Conservation (phyloP, 2,113 vertebrate genomes). For the Dicrurus megarhynchus region DNA sequence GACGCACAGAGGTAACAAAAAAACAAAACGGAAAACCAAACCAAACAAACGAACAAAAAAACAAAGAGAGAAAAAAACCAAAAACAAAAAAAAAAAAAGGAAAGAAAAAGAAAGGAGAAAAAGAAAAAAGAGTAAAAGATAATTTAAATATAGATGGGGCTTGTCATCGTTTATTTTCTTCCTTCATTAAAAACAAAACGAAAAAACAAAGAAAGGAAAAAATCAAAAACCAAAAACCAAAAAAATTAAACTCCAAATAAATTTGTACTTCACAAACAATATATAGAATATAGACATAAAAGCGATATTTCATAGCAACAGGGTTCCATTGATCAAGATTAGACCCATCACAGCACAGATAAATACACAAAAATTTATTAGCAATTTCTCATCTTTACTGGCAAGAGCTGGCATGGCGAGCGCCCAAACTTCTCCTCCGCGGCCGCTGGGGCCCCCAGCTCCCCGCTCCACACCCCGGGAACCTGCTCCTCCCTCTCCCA, state of each 20-base stretch:
- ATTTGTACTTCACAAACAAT: constrained; percentile 95
- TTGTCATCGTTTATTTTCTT: constrained; percentile 29
- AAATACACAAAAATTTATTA: constrained; percentile 99
- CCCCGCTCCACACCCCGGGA: background rate
- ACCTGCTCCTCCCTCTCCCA: background rate
- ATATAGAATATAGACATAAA: constrained; percentile 90
- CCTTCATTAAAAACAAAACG: constrained; percentile 54
- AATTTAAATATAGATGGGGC: constrained; percentile 78
- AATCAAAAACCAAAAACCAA: constrained; percentile 71
- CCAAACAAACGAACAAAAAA: constrained; percentile 35
- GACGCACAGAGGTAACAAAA: constrained; percentile 82
- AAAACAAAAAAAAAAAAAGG: constrained; percentile 43
- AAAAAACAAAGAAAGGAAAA: constrained; percentile 37
- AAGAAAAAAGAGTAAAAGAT: constrained; percentile 70
- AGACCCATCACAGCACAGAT: constrained; percentile 97
- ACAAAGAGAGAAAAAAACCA: background rate
- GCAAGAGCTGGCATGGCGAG: constrained; percentile 45
- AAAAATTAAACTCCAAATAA: constrained; percentile 79
- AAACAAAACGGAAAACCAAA: constrained; percentile 39
- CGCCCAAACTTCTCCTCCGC: background rate
- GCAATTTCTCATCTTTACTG: constrained; percentile 98
- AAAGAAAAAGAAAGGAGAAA: background rate
- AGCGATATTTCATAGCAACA: constrained; percentile 98
- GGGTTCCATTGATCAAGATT: constrained; percentile 95
- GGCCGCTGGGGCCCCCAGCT: constrained; percentile 36